Evolutionary conservation across 2,113 vertebrate species (phyloP).

Genomic region (Chloebia gouldiae): DNA sequence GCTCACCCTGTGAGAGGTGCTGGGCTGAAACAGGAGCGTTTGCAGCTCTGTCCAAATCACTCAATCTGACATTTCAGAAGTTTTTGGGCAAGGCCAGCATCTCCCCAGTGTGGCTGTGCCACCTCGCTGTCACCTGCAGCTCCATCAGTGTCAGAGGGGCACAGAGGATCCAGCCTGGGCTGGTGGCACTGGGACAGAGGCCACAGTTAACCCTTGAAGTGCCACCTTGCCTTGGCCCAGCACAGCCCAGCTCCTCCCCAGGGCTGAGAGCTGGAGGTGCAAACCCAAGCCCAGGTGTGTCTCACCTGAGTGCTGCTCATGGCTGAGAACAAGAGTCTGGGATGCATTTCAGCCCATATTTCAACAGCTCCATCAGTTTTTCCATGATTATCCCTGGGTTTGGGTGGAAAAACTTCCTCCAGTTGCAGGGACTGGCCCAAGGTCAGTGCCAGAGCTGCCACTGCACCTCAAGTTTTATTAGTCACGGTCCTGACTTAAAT

Average conservation of each 20-base stretch:
- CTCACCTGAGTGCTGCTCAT: not conserved
- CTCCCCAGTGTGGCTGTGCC: not conserved
- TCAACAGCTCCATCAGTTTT: not conserved
- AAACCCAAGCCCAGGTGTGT: not conserved
- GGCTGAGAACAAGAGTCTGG: not conserved
- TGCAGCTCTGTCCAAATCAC: not conserved
- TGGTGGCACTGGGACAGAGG: not conserved
- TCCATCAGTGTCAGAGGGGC: not conserved
- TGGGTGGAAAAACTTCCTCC: not conserved
- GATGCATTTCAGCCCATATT: not conserved
- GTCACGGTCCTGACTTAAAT: not conserved
- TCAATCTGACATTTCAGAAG: not conserved
- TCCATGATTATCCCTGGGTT: accelerated
- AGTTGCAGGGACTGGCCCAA: not conserved
- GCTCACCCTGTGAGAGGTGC: not conserved
- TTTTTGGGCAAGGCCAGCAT: not conserved
- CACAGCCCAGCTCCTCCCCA: not conserved
- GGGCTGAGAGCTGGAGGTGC: not conserved
- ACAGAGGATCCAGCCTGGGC: not conserved
- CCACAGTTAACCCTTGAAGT: not conserved
- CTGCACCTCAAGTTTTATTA: not conserved
- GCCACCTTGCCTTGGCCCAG: not conserved
- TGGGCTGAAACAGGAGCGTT: not conserved
- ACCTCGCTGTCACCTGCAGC: not conserved
- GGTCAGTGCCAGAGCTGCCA: not conserved